Evolutionary conservation across 2,797 vertebrate genomes (phyloP).

Genomic region (Pseudochromis fuscus): DNA sequence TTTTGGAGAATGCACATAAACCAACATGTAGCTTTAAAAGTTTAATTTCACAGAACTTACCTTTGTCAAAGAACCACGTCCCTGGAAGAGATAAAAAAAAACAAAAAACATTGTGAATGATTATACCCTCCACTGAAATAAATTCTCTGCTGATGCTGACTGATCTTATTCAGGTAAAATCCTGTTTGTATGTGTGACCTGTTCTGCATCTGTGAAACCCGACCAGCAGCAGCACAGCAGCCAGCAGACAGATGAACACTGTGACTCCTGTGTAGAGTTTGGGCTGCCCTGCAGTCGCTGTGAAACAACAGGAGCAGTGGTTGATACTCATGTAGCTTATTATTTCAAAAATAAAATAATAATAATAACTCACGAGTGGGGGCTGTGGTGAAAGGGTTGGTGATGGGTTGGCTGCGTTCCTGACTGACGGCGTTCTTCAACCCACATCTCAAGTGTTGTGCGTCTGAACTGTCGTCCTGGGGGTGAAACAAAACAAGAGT

Average conservation of each 20-base stretch:
- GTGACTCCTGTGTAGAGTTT: conserved; percentile 20
- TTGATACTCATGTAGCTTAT: not conserved
- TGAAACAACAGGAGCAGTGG: not conserved
- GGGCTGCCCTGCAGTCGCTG: fast-evolving
- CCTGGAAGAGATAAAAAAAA: conserved; percentile 44
- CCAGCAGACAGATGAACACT: conserved; percentile 37
- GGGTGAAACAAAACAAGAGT: not conserved
- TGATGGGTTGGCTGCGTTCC: not conserved
- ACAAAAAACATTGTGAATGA: not conserved
- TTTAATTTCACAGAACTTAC: conserved; percentile 50
- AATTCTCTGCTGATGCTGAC: too few species aligned
- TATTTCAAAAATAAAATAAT: not conserved
- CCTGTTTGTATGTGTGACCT: conserved; percentile 56
- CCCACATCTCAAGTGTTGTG: conserved; percentile 33
- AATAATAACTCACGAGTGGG: not conserved
- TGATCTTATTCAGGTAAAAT: too few species aligned
- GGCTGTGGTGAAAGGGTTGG: conserved; percentile 7
- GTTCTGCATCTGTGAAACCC: conserved; percentile 39
- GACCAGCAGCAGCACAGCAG: not conserved
- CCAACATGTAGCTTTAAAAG: too few species aligned
- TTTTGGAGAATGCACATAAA: too few species aligned
- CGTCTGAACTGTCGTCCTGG: not conserved
- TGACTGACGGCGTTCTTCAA: conserved; percentile 53
- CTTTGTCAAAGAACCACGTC: conserved; percentile 74
- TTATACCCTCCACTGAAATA: too few species aligned